These are phyloP conservation scores for Hypotaenidia philippensis DNA, from an alignment of 2,797 vertebrate species.

Conservation along the genomic window DNA sequence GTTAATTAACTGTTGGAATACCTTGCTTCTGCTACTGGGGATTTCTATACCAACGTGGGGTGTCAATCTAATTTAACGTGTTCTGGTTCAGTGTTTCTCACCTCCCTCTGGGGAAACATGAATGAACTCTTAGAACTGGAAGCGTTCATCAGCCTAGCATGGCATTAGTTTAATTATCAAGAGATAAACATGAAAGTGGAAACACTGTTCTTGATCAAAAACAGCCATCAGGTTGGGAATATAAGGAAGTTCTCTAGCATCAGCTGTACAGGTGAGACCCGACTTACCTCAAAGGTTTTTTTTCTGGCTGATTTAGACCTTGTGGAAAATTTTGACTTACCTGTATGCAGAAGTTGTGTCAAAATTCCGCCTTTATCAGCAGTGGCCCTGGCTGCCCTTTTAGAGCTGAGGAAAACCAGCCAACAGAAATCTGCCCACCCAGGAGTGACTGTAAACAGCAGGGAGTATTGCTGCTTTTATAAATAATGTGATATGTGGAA, in stretches of 20 bases:
- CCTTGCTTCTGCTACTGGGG: constrained; percentile 8
- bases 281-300: neutral
- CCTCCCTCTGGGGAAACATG: neutral
- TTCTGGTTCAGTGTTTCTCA: constrained; percentile 18
- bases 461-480: neutral
- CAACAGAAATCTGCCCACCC: neutral
- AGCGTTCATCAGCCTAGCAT: neutral
- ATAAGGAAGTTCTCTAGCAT: neutral
- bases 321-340: neutral
- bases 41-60: constrained; percentile 6
- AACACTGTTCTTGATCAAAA: neutral
- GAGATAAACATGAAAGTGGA: neutral
- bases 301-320: neutral
- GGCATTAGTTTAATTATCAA: neutral
- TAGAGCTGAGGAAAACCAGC: neutral
- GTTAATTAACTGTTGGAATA: constrained; percentile 59
- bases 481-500: neutral
- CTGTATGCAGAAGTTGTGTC: neutral
- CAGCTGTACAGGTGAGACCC: neutral
- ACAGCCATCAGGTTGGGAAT: neutral
- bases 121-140: neutral
- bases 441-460: neutral
- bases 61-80: neutral
- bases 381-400: neutral
- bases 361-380: neutral